Evolutionary conservation across 2,888 invertebrate species (phyloP).

Genomic region (Eupelmus urozonus): DNA sequence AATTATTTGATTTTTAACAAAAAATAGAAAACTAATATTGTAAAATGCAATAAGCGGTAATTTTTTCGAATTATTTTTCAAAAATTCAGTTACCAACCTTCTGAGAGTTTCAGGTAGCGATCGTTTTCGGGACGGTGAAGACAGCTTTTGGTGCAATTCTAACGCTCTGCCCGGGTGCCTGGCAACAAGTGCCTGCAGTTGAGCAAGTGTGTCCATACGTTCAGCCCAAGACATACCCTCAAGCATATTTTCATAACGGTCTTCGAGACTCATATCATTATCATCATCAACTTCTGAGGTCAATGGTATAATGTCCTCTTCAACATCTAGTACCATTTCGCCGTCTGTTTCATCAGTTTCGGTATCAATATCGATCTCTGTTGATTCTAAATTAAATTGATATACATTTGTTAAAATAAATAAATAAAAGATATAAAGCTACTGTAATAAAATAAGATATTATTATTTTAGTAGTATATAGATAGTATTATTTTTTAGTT

Average conservation of each 20-base stretch:
- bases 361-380: slow-evolving; percentile 87
- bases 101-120: slow-evolving; percentile 90
- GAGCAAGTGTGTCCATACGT: slow-evolving; percentile 88
- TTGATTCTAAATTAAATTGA: slow-evolving; percentile 78
- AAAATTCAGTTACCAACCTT: slow-evolving; percentile 67
- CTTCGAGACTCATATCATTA: slow-evolving; percentile 73
- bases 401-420: not conserved
- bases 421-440: not conserved
- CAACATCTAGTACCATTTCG: slow-evolving; percentile 80
- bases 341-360: slow-evolving; percentile 90
- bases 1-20: not conserved
- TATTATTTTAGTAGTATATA: too few relatives aligned
- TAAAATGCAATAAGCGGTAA: not conserved
- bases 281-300: slow-evolving; percentile 29
- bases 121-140: slow-evolving; percentile 91
- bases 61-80: not conserved
- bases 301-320: slow-evolving; percentile 69
- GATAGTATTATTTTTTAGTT: too few relatives aligned
- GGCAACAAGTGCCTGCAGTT: slow-evolving; percentile 87
- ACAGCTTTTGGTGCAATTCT: slow-evolving; percentile 95
- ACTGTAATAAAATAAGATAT: slow-evolving; percentile 2
- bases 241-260: slow-evolving; percentile 74
- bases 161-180: slow-evolving; percentile 95
- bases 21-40: not conserved
- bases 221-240: slow-evolving; percentile 90